Evolutionary conservation across 2,888 invertebrate species (phyloP).

Genomic region (Torymus aiolomorphi): DNA sequence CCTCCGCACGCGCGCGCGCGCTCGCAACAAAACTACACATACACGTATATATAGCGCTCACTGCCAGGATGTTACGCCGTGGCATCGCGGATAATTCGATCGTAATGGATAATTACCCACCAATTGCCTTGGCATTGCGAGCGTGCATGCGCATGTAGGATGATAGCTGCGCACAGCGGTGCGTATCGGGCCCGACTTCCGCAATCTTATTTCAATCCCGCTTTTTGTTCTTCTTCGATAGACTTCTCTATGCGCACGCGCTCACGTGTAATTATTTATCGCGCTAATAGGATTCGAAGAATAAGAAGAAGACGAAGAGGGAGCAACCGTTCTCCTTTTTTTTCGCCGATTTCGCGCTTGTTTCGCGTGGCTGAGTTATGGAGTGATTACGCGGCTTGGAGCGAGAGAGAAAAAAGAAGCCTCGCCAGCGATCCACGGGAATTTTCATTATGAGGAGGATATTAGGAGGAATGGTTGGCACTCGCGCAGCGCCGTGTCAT

Average conservation of each 20-base stretch:
- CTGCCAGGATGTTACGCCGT: conserved; percentile 67
- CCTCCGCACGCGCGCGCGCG: not conserved
- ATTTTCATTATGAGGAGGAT: conserved; percentile 24
- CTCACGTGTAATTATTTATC: conserved; percentile 44
- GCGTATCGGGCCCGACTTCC: conserved; percentile 64
- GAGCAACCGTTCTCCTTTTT: not conserved
- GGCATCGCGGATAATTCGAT: conserved; percentile 69
- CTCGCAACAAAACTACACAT: conserved; percentile 18
- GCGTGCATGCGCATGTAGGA: no score
- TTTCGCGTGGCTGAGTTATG: not conserved
- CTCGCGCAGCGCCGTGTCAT: not conserved
- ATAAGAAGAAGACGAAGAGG: not conserved
- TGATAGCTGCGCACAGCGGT: conserved; percentile 61
- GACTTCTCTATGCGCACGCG: not conserved
- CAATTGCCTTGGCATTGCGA: conserved; percentile 57
- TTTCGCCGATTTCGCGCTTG: not conserved
- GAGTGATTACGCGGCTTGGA: not conserved
- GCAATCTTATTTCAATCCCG: conserved; percentile 60
- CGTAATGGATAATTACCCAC: conserved; percentile 71
- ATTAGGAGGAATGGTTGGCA: not conserved
- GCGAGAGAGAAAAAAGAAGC: not conserved
- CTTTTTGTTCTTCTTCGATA: not conserved
- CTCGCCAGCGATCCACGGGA: not conserved
- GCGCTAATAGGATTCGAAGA: conserved; percentile 17
- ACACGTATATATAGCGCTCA: conserved; percentile 36